Evolutionary conservation across 2,888 invertebrate genomes (phyloP), one percentile per base, ranked within the genome.

Genomic region (Brenthis hecate): DNA sequence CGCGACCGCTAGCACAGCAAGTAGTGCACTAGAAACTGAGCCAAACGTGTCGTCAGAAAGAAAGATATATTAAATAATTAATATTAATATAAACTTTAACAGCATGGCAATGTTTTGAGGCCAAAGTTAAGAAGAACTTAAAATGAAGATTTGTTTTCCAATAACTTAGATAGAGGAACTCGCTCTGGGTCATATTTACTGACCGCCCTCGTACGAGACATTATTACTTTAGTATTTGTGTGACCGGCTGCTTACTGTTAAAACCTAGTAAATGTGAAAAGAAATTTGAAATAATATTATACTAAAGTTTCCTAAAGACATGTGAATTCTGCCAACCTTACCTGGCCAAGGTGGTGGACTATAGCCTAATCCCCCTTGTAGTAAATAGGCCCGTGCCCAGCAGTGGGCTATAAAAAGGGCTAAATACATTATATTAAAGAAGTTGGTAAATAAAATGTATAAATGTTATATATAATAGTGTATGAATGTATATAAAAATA

Each of bases 201-300:
- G 66, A 66, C 66, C 66, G 54, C 66, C 28, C 66, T 58, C 66
- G 66, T 60, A 60, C 60, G 60, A 66, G 66, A 66, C 66, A 66
- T 66, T 66, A 66, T 66, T 66, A 66, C 66, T 66, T 66, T 66
- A 66, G 60, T 66, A 66, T 66, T 66, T 66, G 66, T 66, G 66
- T 66, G 66, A 66, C 55, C 47, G 60, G 47, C 60, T 60, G 54
- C 66, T 66, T 48, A 55, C 28, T 16, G 60, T 14, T 16, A 66
- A 1, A 60, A 60, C 54, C 47, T n/a, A 32, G 54, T 60, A 66
- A 60, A 53, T 55, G 60, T 11, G 2, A 47, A 28, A 19, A 23
- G 23, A 0, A 23, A 19, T 47, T 48, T 16, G 13, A 50, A 61
- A 51, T 28, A 32, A 28, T 50, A 56, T 14, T 32, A 6, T 56